A percentile compares a stretch with the other conserved stretches of the same genome.
Evolutionary conservation across 2,113 vertebrate species (phyloP).

Genomic region (Azemiops feae): DNA sequence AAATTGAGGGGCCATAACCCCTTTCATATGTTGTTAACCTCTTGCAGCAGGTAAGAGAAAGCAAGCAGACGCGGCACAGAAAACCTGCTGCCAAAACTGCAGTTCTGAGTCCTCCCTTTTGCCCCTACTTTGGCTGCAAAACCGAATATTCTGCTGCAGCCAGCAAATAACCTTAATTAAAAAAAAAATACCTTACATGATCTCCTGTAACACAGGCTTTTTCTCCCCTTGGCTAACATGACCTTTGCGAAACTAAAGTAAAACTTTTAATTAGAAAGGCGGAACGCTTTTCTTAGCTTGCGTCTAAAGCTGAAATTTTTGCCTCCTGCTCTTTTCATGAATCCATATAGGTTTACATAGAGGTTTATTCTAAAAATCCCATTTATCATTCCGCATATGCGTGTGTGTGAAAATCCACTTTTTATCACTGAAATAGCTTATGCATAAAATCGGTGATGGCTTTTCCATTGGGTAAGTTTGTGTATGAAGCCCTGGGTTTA

Average conservation of each 20-base stretch:
- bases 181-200: constrained; percentile 49
- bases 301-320: constrained; percentile 48
- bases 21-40: constrained; percentile 28
- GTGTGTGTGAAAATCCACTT: constrained; percentile 18
- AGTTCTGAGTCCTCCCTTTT: constrained; percentile 30
- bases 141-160: constrained; percentile 64
- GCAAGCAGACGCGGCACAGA: constrained; percentile 21
- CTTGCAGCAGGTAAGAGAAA: constrained; percentile 29
- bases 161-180: constrained; percentile 75
- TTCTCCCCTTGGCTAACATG: constrained; percentile 67
- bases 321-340: constrained; percentile 37
- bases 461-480: constrained; percentile 41
- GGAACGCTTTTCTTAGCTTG: constrained; percentile 50
- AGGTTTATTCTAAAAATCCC: constrained; percentile 9
- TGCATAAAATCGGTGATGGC: constrained; percentile 37
- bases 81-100: constrained; percentile 47
- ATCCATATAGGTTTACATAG: constrained; percentile 39
- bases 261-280: constrained; percentile 70
- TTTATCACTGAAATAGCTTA: constrained; percentile 42
- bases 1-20: constrained; percentile 18
- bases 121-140: constrained; percentile 12
- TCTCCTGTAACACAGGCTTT: constrained; percentile 61
- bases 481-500: constrained; percentile 30
- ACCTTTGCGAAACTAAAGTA: constrained; percentile 66
- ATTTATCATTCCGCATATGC: constrained; percentile 17